Percentiles rank a stretch among this genome's conserved stretches.
phyloP scores from a whole-genome alignment of 2,113 vertebrate species.

The Dendropsophus ebraccatus region DNA sequence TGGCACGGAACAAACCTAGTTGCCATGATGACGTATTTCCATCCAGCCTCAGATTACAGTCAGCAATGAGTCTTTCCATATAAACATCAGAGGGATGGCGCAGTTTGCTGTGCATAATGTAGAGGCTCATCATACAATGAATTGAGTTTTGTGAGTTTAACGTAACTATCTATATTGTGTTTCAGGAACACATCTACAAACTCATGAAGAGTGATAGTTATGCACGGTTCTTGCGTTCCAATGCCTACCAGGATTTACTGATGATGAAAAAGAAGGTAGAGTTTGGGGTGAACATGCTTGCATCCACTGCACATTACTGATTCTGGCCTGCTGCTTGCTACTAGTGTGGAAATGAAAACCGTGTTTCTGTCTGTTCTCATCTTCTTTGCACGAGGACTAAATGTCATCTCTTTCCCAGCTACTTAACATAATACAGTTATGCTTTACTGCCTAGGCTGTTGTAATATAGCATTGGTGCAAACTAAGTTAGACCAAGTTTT shows the following conservation, averaged over 20 bases:
- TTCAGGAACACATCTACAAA: slow-evolving; percentile 96
- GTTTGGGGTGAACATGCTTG: slow-evolving; percentile 72
- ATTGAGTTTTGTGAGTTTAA: neutral
- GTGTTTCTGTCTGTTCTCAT: slow-evolving; percentile 63
- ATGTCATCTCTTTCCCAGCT: slow-evolving; percentile 58
- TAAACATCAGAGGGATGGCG: neutral
- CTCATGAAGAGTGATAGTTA: slow-evolving; percentile 99
- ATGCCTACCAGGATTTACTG: slow-evolving; percentile 92
- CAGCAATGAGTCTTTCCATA: neutral
- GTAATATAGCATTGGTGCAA: neutral
- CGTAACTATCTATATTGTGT: slow-evolving; percentile 18
- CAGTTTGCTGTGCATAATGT: neutral
- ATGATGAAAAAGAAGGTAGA: slow-evolving; percentile 94
- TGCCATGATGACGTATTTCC: neutral
- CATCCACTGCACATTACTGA: slow-evolving; percentile 71
- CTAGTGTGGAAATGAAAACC: slow-evolving; percentile 70
- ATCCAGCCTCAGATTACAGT: neutral
- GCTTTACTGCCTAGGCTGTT: neutral
- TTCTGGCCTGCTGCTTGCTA: slow-evolving; percentile 77
- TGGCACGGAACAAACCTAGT: neutral
- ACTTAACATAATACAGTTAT: slow-evolving; percentile 36
- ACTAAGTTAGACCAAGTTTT: slow-evolving; percentile 9
- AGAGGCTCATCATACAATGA: neutral
- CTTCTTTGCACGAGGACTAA: slow-evolving; percentile 61
- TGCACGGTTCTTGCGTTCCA: slow-evolving; percentile 93